phyloP scores from a whole-genome alignment of 2,888 invertebrate genomes.

The Molorchus minor region DNA sequence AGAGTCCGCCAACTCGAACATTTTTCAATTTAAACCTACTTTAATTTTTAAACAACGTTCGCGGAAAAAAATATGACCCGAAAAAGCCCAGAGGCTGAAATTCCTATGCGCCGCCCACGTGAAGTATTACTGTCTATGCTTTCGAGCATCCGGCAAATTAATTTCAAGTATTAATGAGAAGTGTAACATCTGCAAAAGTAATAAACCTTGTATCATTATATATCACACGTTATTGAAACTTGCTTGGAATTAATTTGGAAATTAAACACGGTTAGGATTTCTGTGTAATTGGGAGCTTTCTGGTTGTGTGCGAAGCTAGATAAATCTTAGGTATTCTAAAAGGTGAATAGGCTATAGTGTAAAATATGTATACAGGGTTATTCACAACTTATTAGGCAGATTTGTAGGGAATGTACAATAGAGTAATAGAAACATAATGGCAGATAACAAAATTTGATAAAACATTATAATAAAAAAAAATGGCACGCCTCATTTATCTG shows the following conservation, averaged over 20 bases:
- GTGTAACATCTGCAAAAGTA: slow-evolving; percentile 30
- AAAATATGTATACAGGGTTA: no score
- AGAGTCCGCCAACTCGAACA: no score
- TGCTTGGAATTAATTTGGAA: slow-evolving; percentile 31
- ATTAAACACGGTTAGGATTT: slow-evolving; percentile 6
- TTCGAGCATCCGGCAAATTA: slow-evolving; percentile 24
- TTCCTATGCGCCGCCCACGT: neutral
- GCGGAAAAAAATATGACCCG: slow-evolving; percentile 11
- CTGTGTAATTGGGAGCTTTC: slow-evolving; percentile 6
- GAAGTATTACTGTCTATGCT: slow-evolving; percentile 4
- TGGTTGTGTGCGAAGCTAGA: neutral
- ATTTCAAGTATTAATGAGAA: slow-evolving; percentile 31
- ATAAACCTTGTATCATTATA: slow-evolving; percentile 31
- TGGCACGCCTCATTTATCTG: no score
- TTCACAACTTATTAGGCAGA: no score
- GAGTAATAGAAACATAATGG: no score
- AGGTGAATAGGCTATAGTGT: no score
- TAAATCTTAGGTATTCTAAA: no score
- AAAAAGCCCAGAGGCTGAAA: slow-evolving; percentile 14
- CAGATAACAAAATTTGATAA: no score
- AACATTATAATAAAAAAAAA: no score
- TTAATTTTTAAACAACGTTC: slow-evolving; percentile 11
- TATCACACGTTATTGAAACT: slow-evolving; percentile 35
- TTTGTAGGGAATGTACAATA: no score
- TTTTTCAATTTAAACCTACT: slow-evolving; percentile 24